These are phyloP conservation scores for Eurypyga helias DNA, from an alignment of 2,113 vertebrate genomes.

Conservation along the genomic window DNA sequence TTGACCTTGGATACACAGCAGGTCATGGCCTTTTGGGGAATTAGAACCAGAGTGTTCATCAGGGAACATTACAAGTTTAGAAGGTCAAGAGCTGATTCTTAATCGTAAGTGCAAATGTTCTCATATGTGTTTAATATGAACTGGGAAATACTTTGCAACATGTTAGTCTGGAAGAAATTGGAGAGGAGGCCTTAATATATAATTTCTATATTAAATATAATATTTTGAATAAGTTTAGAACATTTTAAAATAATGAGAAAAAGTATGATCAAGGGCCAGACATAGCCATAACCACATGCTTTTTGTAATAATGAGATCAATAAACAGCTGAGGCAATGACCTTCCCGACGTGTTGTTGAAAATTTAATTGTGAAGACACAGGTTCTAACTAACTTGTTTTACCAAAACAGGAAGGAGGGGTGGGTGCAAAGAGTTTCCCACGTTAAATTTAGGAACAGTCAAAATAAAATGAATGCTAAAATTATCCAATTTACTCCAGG, in stretches of 20 bases:
- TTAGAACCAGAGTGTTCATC: conserved; percentile 32
- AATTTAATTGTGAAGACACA: conserved; percentile 32
- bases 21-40: conserved; percentile 46
- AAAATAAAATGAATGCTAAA: conserved; percentile 36
- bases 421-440: conserved; percentile 46
- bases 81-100: conserved; percentile 51
- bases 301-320: conserved; percentile 45
- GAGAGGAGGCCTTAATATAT: not conserved
- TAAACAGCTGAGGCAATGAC: conserved; percentile 34
- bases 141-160: conserved; percentile 24
- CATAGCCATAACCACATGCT: not conserved
- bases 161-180: conserved; percentile 43
- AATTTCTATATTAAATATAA: not conserved
- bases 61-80: conserved; percentile 51
- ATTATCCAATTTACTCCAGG: conserved; percentile 59
- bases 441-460: conserved; percentile 64
- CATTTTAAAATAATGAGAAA: not conserved
- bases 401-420: conserved; percentile 41
- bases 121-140: conserved; percentile 48
- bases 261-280: not conserved
- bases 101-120: conserved; percentile 37
- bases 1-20: conserved; percentile 47
- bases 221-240: not conserved
- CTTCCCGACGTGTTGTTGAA: conserved; percentile 23
- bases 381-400: conserved; percentile 43